Percentiles rank a stretch among this genome's conserved stretches.
These are phyloP conservation scores for Daphoenositta chrysoptera DNA, from an alignment of 2,113 vertebrate genomes.

Conservation along the genomic window DNA sequence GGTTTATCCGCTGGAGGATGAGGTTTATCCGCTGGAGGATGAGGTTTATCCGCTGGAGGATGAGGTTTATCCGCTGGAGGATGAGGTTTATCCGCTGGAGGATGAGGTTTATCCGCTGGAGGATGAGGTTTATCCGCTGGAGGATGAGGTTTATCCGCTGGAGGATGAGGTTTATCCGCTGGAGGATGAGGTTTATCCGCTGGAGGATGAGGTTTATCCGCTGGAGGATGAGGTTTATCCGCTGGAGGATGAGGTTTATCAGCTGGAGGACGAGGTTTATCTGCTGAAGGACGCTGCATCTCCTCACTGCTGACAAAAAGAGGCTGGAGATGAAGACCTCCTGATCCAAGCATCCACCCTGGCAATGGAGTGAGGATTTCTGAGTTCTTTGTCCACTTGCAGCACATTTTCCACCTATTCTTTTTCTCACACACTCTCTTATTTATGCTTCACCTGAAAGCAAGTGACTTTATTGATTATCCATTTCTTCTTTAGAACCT, in stretches of 20 bases:
- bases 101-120: rapidly evolving
- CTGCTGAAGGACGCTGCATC: rapidly evolving
- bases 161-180: too few species aligned
- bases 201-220: background rate
- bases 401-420: background rate
- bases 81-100: background rate
- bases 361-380: background rate
- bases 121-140: rapidly evolving
- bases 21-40: too few species aligned
- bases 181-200: background rate
- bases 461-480: background rate
- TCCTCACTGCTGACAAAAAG: background rate
- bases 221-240: background rate
- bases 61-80: too few species aligned
- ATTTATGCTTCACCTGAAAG: background rate
- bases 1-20: too few species aligned
- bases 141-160: background rate
- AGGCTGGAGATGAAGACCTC: background rate
- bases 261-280: too few species aligned
- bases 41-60: background rate
- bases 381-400: background rate
- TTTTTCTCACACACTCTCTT: background rate
- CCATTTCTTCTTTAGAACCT: background rate
- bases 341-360: background rate
- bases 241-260: background rate